Base-by-base conservation (phyloP, 1,140 invertebrate species). In the Andricus grossulariae region DNA sequence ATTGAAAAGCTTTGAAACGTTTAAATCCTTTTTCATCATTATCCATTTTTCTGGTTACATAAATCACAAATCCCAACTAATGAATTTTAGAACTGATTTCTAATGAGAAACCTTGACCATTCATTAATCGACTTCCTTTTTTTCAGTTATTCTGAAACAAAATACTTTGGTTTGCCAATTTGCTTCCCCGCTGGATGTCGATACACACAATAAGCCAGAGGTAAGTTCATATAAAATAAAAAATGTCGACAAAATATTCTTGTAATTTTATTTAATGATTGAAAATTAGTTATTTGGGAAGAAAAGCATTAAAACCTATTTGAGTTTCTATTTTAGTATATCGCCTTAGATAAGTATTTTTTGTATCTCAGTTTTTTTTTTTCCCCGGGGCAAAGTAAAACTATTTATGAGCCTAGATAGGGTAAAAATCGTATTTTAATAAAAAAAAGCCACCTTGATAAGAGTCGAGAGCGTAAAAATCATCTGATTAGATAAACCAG, bases 181-280 rank as follows among this genome's bases (percentile, higher is more conserved):
- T 92, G 97, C 98, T 74, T 97, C 97, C 66, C 97, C 97, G 66
- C 91, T 98, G 86, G 97, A 98, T 92, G 97, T 97, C 82, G 97
- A 98, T 88, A 96, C 96, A 80, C 98, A 99, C 90, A 97, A 97
- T 87, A 98, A 98, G 92, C 97, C 97, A 80, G 97, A 99, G 95
- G 97, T 98, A 93, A 94, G 91, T 91, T 39, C 18, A 66, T 39
- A 70, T 70, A 15, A 52, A 73, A 73, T 54, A 7, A 25, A 55
- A 2, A 55, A 55, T 55, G 19, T 19, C 4, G 2, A 32, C 5
- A 5, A 32, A 45, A 45, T 55, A 12, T 55, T 19, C n/a, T 11
- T 21, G 12, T 73, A 51, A 72, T 71, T 72, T 78, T 82, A 25
- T 73, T 25, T 80, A 66, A n/a, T 51, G 74, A 79, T 83, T 80